Evolutionary conservation across 1,140 invertebrate genomes (phyloP), one percentile per base, ranked within the genome.

Genomic region (Galleria mellonella): DNA sequence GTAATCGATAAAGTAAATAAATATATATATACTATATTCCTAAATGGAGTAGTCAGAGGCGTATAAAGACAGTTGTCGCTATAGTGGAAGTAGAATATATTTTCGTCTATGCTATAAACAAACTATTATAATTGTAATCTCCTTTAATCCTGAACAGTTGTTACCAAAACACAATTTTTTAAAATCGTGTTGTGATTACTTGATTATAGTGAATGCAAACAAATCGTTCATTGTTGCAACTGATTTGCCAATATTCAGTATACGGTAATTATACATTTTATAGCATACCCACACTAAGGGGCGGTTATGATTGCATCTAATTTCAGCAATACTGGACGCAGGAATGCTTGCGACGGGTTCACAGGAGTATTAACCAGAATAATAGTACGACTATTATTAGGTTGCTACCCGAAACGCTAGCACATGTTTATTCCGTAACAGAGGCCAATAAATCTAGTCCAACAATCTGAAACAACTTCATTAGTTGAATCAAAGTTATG

Each of bases 301-400:
- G 14, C 13, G 17, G 35, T 37, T 37, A 58, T 48, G 45, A 62
- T 55, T 55, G 38, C 50, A 51, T 56, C 65, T 67, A 72, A 72
- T 64, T 64, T 61, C 17, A 48, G 62, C 55, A 41, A 56, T 58
- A 60, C 41, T 51, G 57, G 53, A 47, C 61, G 47, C 49, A 49
- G 57, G 57, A 67, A 64, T 65, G 66, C 61, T 60, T 55, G 54
- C 53, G 47, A 56, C 45, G 54, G 43, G 55, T 53, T 69, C 66
- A 60, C 58, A 58, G 47, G 55, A 55, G 51, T 61, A 68, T 70
- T 69, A 72, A 67, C 59, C 63, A 57, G 55, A 62, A 62, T 72
- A 69, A 72, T 69, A 48, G 61, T 45, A 50, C n/a, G n/a, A 67
- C 63, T 76, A 76, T 69, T 76, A 76, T 71, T 76, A 76, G 72